These are phyloP conservation scores for Anolis carolinensis DNA, from an alignment of 2,113 vertebrate species.

Conservation along the genomic window DNA sequence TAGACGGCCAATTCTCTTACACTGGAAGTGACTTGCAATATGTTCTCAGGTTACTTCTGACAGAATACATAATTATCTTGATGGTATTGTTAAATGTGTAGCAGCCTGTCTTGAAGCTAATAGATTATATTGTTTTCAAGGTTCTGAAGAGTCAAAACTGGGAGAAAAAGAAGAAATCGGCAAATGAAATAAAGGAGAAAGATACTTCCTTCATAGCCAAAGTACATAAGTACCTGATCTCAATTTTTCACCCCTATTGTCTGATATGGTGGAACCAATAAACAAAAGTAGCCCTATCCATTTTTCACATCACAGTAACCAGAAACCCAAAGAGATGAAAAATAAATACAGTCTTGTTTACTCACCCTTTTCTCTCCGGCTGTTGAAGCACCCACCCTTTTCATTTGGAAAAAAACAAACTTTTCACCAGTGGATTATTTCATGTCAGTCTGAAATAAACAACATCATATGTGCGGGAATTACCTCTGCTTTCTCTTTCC, in stretches of 20 bases:
- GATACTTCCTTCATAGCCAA: background rate
- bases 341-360: background rate
- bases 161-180: slow-evolving; percentile 60
- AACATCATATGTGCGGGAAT: background rate
- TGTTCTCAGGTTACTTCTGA: too few relatives aligned
- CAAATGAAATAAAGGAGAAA: slow-evolving; percentile 7
- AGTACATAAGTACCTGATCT: slow-evolving; percentile 23
- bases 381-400: background rate
- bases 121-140: slow-evolving; percentile 43
- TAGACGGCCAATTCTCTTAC: too few relatives aligned
- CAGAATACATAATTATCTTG: too few relatives aligned
- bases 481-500: too few relatives aligned
- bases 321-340: background rate
- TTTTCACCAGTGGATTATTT: background rate
- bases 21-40: too few relatives aligned
- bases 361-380: background rate
- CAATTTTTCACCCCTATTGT: background rate
- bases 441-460: background rate
- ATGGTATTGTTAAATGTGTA: too few relatives aligned
- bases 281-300: background rate
- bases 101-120: background rate
- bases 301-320: background rate
- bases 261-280: background rate
- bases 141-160: slow-evolving; percentile 77
- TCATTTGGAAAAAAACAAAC: background rate